These are phyloP conservation scores for Heliocidaris erythrogramma DNA, from an alignment of 35 echinoderm and acorn worm species.

Conservation along the genomic window DNA sequence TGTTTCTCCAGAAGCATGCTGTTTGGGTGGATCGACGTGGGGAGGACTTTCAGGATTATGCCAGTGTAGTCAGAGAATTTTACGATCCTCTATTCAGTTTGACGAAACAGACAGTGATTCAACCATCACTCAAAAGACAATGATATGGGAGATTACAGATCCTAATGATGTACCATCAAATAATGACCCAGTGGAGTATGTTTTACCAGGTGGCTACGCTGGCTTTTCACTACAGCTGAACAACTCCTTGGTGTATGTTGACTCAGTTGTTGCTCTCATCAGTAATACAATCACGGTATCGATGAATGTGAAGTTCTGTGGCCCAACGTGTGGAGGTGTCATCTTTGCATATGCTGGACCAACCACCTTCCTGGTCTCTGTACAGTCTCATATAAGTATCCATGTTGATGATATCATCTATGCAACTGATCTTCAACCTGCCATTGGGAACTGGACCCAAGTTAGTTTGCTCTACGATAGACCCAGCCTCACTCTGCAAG, in stretches of 20 bases:
- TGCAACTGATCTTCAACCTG: slow-evolving; percentile 63
- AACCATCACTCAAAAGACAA: slow-evolving; percentile 28
- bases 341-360: slow-evolving; percentile 70
- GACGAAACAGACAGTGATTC: slow-evolving; percentile 17
- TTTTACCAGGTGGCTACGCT: slow-evolving; percentile 55
- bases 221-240: slow-evolving; percentile 53
- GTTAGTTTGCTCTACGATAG: slow-evolving; percentile 71
- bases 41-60: background rate
- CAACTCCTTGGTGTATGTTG: slow-evolving; percentile 49
- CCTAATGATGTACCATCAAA: slow-evolving; percentile 23
- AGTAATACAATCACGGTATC: slow-evolving; percentile 57
- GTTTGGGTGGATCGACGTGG: slow-evolving; percentile 1
- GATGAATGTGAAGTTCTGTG: slow-evolving; percentile 68
- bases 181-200: slow-evolving; percentile 35
- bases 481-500: slow-evolving; percentile 35
- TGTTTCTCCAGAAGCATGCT: background rate
- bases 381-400: slow-evolving; percentile 45
- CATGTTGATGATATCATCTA: slow-evolving; percentile 60
- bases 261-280: slow-evolving; percentile 23
- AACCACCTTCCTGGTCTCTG: slow-evolving; percentile 68
- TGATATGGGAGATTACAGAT: background rate
- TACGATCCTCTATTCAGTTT: background rate
- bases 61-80: background rate
- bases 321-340: slow-evolving; percentile 60
- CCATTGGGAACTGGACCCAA: slow-evolving; percentile 65